Percentiles rank a stretch among this genome's conserved stretches.
phyloP scores from a whole-genome alignment of 1,140 invertebrate species.

The Drosophila repletoides region DNA sequence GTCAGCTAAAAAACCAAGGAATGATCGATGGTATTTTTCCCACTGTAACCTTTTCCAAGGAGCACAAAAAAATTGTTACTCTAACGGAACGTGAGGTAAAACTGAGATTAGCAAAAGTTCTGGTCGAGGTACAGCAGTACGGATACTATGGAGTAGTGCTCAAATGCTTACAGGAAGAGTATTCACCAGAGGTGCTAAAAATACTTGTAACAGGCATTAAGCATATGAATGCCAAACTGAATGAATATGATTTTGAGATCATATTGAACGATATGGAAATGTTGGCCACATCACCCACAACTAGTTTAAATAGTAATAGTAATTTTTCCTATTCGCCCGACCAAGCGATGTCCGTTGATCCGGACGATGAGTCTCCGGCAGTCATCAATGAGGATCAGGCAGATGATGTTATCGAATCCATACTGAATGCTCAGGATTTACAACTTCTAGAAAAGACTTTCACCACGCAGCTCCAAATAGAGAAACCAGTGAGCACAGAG shows the following conservation, averaged over 20 bases:
- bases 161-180: constrained; percentile 86
- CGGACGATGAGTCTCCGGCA: not conserved
- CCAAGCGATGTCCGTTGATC: constrained; percentile 8
- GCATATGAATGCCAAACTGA: constrained; percentile 83
- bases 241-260: constrained; percentile 68
- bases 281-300: constrained; percentile 27
- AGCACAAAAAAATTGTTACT: constrained; percentile 89
- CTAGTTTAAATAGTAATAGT: not conserved
- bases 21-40: constrained; percentile 91
- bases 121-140: constrained; percentile 86
- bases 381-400: constrained; percentile 41
- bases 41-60: constrained; percentile 89
- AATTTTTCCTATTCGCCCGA: constrained; percentile 2
- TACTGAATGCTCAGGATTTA: constrained; percentile 84
- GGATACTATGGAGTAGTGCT: constrained; percentile 88
- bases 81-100: constrained; percentile 87
- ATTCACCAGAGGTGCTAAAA: constrained; percentile 87
- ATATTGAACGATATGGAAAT: constrained; percentile 52
- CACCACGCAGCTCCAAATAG: constrained; percentile 75
- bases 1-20: constrained; percentile 87
- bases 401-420: constrained; percentile 83
- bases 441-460: constrained; percentile 85
- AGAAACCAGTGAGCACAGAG: constrained; percentile 39
- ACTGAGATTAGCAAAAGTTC: constrained; percentile 85
- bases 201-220: constrained; percentile 84